Conservation (phyloP, 2,797 vertebrate genomes). For the Tachyglossus aculeatus region DNA sequence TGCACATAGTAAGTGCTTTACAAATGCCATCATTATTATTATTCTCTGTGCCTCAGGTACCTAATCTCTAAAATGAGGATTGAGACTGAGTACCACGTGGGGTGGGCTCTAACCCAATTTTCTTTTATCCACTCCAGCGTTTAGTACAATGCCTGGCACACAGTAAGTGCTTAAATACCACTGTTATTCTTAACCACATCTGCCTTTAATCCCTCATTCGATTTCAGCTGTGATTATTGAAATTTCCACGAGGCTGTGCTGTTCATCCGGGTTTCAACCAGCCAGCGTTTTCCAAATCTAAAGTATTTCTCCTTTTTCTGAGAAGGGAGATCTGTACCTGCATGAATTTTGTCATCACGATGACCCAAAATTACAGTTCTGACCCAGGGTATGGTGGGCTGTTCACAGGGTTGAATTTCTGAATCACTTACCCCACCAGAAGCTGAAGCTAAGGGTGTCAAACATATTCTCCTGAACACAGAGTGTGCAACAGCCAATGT, state of each 20-base stretch:
- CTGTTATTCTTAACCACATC: too few species aligned
- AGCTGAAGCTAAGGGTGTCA: background rate
- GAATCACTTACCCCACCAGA: background rate
- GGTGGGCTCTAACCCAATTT: too few species aligned
- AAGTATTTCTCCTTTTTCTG: too few species aligned
- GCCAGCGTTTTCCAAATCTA: background rate
- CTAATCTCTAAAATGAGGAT: too few species aligned
- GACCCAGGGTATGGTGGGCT: background rate
- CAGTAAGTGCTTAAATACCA: too few species aligned
- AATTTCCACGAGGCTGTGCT: constrained; percentile 75
- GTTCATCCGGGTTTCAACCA: constrained; percentile 65
- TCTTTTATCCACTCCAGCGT: too few species aligned
- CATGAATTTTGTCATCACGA: background rate
- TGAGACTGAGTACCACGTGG: too few species aligned
- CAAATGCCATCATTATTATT: too few species aligned
- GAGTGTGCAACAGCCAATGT: constrained; percentile 12
- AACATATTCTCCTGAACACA: background rate
- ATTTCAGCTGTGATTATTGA: constrained; percentile 61
- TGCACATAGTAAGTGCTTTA: too few species aligned
- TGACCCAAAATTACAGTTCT: background rate
- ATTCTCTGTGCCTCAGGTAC: too few species aligned
- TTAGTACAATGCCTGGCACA: too few species aligned
- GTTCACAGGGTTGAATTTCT: background rate
- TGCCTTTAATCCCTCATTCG: constrained; percentile 1
- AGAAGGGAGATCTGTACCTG: background rate